phyloP scores from a whole-genome alignment of 2,797 vertebrate genomes.

The Buceros bicornis region DNA sequence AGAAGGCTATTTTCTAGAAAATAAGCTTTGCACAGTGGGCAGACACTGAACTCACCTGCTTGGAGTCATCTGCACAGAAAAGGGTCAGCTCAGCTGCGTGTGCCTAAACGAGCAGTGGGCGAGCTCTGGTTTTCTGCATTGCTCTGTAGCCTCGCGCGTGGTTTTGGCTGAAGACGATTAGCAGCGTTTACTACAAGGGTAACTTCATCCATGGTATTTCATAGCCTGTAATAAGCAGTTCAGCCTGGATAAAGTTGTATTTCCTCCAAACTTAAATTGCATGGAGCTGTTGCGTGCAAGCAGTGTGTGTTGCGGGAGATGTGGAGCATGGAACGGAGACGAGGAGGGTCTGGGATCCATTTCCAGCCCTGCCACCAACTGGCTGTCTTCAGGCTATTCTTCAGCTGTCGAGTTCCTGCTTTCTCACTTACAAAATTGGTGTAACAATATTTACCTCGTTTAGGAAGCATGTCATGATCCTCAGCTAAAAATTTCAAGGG shows the following conservation, averaged over 20 bases:
- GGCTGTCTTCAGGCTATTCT: not conserved
- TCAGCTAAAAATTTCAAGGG: not conserved
- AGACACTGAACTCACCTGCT: not conserved
- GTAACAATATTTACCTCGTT: not conserved
- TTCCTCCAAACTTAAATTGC: not conserved
- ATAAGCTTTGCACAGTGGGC: not conserved
- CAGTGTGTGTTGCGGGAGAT: not conserved
- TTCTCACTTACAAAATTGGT: not conserved
- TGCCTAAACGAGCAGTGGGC: not conserved
- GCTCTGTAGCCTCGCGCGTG: not conserved
- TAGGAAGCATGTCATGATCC: not conserved
- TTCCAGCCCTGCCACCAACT: slow-evolving; percentile 13
- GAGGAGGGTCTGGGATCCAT: slow-evolving; percentile 6
- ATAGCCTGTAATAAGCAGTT: not conserved
- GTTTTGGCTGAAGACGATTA: slow-evolving; percentile 19
- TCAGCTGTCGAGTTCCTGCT: not conserved
- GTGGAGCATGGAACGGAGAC: not conserved
- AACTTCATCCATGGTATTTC: not conserved
- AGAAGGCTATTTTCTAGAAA: not conserved
- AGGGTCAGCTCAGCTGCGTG: not conserved
- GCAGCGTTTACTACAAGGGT: slow-evolving; percentile 31
- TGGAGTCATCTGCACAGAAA: not conserved
- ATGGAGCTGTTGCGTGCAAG: not conserved
- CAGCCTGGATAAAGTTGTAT: not conserved
- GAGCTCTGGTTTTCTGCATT: not conserved